These are phyloP conservation scores for Radopholus similis DNA, from an alignment of 1,140 invertebrate species.

Conservation along the genomic window DNA sequence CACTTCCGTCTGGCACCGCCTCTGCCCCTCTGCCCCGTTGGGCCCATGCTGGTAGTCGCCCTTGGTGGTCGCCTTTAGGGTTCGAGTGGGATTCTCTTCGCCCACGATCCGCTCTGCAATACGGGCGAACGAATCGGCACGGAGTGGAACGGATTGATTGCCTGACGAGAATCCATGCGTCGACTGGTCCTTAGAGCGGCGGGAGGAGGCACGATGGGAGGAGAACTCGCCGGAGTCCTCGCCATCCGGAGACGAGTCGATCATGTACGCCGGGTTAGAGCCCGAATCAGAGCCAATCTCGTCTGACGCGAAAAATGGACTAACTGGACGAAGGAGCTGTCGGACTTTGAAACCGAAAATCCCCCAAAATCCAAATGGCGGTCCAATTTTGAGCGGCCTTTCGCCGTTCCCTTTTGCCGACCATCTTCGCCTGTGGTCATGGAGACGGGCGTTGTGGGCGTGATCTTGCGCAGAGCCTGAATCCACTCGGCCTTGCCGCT, in stretches of 20 bases:
- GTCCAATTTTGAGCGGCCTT: background rate
- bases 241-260: too few relatives aligned
- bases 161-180: too few relatives aligned
- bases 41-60: background rate
- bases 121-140: background rate
- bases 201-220: background rate
- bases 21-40: background rate
- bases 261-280: background rate
- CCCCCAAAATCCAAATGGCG: too few relatives aligned
- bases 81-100: background rate
- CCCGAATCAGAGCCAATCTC: background rate
- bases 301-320: background rate
- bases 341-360: background rate
- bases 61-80: background rate
- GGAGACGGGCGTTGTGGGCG: background rate
- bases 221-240: background rate
- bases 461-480: slow-evolving; percentile 15
- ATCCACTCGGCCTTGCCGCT: slow-evolving; percentile 36
- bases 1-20: background rate
- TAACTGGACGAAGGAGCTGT: background rate
- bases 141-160: too few relatives aligned
- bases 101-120: background rate
- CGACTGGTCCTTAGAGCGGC: background rate
- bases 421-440: background rate
- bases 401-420: too few relatives aligned